These are phyloP conservation scores for Crematogaster levior DNA, from an alignment of 2,888 invertebrate species.

Conservation along the genomic window DNA sequence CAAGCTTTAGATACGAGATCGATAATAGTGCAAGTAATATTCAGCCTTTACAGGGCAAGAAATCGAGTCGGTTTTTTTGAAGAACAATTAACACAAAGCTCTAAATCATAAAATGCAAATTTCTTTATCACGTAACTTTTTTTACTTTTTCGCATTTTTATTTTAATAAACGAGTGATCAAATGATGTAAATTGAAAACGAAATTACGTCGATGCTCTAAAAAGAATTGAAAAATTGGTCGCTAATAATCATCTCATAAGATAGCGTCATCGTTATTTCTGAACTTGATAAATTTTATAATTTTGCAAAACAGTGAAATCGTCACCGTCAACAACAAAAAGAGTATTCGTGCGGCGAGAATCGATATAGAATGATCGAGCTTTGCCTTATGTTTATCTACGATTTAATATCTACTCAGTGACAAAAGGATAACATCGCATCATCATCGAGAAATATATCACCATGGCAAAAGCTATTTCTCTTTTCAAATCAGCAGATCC, in stretches of 20 bases:
- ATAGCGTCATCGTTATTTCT: background rate
- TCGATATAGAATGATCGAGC: conserved; percentile 27
- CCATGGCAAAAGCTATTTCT: conserved; percentile 31
- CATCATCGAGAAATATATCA: conserved; percentile 25
- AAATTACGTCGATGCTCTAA: background rate
- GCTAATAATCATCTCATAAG: conserved; percentile 8
- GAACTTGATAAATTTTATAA: background rate
- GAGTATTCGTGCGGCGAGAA: conserved; percentile 33
- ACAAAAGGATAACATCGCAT: conserved; percentile 16
- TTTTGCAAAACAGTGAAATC: conserved; percentile 5
- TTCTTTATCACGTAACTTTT: background rate
- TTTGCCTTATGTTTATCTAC: conserved; percentile 19
- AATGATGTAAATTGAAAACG: background rate
- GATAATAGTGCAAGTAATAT: background rate
- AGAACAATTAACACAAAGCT: background rate
- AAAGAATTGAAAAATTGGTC: conserved; percentile 7
- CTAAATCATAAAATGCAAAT: no score
- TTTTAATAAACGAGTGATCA: background rate
- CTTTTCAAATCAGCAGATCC: conserved; percentile 20
- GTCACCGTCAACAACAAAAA: conserved; percentile 4
- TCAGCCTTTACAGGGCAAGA: background rate
- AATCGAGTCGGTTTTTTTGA: background rate
- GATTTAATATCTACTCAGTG: conserved; percentile 31
- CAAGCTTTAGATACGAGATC: conserved; percentile 17
- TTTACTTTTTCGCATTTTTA: background rate